Conservation (phyloP, 2,797 vertebrate genomes). For the Saguinus oedipus region DNA sequence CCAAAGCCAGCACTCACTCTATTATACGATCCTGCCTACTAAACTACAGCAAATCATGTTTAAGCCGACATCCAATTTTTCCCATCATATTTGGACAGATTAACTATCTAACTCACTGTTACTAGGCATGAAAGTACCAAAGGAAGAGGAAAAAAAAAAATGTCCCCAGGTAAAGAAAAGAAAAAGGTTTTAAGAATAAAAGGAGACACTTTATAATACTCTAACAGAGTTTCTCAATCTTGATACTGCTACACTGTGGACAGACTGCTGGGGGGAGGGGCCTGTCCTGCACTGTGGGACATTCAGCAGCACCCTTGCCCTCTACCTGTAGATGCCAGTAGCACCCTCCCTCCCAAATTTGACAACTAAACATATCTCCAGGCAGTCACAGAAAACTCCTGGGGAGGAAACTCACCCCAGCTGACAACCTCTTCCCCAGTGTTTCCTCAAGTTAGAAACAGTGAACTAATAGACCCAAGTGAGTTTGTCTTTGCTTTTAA, state of each 20-base stretch:
- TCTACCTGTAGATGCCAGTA: not conserved
- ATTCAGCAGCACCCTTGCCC: not conserved
- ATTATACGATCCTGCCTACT: not conserved
- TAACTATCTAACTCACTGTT: not conserved
- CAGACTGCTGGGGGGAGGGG: fast-evolving
- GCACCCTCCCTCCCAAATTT: not conserved
- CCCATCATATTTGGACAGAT: not conserved
- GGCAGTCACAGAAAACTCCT: not conserved
- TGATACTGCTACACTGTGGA: not conserved
- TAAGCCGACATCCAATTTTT: not conserved
- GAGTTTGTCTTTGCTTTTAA: not conserved
- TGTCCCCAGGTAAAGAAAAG: not conserved
- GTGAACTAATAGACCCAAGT: not conserved
- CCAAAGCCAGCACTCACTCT: not conserved
- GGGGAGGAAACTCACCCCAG: not conserved
- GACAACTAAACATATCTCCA: not conserved
- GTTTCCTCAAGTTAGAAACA: not conserved
- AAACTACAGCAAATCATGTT: not conserved
- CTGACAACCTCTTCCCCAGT: not conserved
- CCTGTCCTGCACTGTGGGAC: not conserved
- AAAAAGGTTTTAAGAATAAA: not conserved
- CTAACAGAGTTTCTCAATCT: not conserved
- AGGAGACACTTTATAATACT: not conserved
- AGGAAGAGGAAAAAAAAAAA: not conserved
- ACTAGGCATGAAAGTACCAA: not conserved